Evolutionary conservation across 2,113 vertebrate species (phyloP).

Genomic region (Cinclus mexicanus): DNA sequence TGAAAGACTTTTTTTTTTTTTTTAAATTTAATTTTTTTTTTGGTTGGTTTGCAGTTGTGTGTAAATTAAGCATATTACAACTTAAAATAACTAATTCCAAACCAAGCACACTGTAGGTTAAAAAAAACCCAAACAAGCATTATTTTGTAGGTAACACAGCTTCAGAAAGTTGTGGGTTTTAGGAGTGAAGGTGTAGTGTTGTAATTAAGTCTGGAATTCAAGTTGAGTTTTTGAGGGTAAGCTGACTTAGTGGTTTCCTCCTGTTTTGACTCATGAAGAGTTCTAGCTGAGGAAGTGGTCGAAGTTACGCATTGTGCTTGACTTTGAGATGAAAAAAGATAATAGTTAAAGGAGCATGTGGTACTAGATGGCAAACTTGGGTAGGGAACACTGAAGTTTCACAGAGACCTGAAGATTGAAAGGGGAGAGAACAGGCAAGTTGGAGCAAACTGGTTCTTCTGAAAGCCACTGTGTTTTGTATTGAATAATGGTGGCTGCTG

Average conservation of each 20-base stretch:
- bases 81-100: not conserved
- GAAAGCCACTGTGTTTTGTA: not conserved
- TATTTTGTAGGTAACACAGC: not conserved
- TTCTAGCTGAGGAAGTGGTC: constrained; percentile 19
- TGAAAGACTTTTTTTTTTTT: not conserved
- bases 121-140: not conserved
- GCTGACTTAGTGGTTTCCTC: not conserved
- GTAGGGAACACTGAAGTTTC: not conserved
- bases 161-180: not conserved
- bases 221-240: not conserved
- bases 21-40: not conserved
- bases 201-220: not conserved
- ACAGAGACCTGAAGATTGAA: not conserved
- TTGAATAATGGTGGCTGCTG: not conserved
- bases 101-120: not conserved
- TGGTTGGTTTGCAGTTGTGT: not conserved
- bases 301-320: not conserved
- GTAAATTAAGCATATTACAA: not conserved
- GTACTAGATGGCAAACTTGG: not conserved
- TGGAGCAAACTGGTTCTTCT: not conserved
- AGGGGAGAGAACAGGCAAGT: not conserved
- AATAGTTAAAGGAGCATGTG: not conserved
- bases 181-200: not conserved
- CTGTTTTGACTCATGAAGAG: not conserved
- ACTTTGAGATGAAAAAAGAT: not conserved